phyloP scores from a whole-genome alignment of 2,797 vertebrate species.

The Melanotaenia pygmaea region DNA sequence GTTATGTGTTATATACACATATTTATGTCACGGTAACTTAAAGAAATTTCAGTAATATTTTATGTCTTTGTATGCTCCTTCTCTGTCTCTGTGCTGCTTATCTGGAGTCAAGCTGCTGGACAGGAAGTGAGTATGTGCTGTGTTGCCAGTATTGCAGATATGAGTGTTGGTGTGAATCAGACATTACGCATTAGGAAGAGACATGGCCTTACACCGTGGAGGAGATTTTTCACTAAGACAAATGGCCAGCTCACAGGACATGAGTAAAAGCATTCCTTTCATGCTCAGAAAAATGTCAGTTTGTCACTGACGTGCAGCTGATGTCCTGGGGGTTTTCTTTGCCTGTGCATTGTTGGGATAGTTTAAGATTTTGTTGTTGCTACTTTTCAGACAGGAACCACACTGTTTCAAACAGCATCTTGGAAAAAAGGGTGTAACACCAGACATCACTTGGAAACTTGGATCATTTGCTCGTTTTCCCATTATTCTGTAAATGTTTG shows the following conservation, averaged over 20 bases:
- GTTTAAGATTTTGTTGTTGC: constrained; percentile 40
- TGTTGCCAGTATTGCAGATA: constrained; percentile 48
- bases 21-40: constrained; percentile 6
- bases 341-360: constrained; percentile 39
- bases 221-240: constrained; percentile 44
- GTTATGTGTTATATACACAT: background rate
- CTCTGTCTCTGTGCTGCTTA: constrained; percentile 37
- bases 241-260: constrained; percentile 46
- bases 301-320: constrained; percentile 41
- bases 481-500: constrained; percentile 45
- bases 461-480: constrained; percentile 57
- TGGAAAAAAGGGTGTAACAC: constrained; percentile 26
- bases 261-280: constrained; percentile 48
- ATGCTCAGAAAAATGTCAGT: constrained; percentile 33
- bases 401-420: constrained; percentile 8
- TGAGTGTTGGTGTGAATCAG: constrained; percentile 75
- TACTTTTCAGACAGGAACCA: constrained; percentile 24
- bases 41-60: constrained; percentile 30
- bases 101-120: constrained; percentile 52
- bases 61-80: constrained; percentile 25
- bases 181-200: constrained; percentile 27
- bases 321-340: constrained; percentile 23
- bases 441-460: constrained; percentile 52
- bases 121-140: constrained; percentile 71
- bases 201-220: constrained; percentile 20